These are phyloP conservation scores for Melanerpes aurifrons DNA, from an alignment of 2,113 vertebrate species.

Conservation along the genomic window DNA sequence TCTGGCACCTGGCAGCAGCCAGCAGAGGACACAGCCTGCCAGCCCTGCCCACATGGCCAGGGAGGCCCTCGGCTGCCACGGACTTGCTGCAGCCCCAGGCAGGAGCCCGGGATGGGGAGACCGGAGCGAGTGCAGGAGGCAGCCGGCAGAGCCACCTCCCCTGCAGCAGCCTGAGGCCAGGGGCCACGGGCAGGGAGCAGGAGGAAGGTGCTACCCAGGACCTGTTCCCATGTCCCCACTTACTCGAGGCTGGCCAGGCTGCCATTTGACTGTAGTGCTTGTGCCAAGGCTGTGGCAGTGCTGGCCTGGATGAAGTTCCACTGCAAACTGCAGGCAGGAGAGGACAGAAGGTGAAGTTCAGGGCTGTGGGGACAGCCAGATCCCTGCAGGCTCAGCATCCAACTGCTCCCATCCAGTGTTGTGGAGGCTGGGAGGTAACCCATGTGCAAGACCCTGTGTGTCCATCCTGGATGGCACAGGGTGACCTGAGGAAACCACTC, in stretches of 20 bases:
- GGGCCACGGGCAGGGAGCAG: neutral
- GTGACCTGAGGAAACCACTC: neutral
- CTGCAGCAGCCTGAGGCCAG: neutral
- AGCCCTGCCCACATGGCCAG: neutral
- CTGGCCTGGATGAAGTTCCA: slow-evolving; percentile 94
- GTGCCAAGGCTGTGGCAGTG: slow-evolving; percentile 84
- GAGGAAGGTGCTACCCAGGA: neutral
- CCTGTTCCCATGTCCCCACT: neutral
- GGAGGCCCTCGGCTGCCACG: accelerated
- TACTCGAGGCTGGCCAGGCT: slow-evolving; percentile 88
- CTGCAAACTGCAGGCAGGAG: slow-evolving; percentile 82
- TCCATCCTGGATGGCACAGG: neutral
- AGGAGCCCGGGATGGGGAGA: accelerated
- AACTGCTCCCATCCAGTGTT: neutral
- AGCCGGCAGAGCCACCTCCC: neutral
- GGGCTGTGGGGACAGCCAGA: accelerated
- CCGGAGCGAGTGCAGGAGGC: neutral
- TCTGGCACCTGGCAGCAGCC: neutral
- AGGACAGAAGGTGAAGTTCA: neutral
- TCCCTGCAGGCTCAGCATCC: neutral
- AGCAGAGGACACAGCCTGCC: neutral
- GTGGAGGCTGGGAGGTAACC: neutral
- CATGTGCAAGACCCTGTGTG: accelerated
- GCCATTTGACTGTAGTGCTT: slow-evolving; percentile 83
- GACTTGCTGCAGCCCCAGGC: neutral